Evolutionary conservation across 2,113 vertebrate genomes (phyloP), one percentile per base, ranked within the genome.

Genomic region (Pangasianodon gigas): DNA sequence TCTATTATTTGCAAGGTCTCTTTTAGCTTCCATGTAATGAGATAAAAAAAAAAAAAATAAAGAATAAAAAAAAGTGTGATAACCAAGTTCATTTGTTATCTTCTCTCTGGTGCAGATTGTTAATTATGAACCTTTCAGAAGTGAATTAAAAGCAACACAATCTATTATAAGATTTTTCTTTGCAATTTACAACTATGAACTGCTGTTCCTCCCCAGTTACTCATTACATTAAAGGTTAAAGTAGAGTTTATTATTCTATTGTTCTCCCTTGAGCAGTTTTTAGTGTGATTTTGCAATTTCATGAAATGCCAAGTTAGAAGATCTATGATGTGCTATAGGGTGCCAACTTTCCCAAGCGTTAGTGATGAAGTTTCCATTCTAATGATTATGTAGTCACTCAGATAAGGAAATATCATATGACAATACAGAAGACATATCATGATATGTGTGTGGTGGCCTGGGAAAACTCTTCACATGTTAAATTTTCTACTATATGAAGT

Each of bases 51-150:
- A 21, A 75, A 56, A 16, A 16, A 60, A 7, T 21, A 37, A 86
- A 58, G 19, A 48, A 71, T 14, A 5, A 79, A 46, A 2, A 29
- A 51, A 13, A 1, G 48, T 86, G 62, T 86, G 84, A 88, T 60
- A 81, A 88, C 29, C 58, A 24, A 88, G 75, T 67, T 77, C 75
- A 58, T 44, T 60, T 62, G 71, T 58, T 80, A 44, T 46, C 56
- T 87, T 62, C 29, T 80, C 86, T 18, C 74, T 13, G 6, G 18
- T 62, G 58, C 41, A 52, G 18, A 62, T 37, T 62, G 79, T 81
- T 65, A 81, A 81, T 88, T 88, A 67, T 65, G 75, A 88, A 52
- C 87, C 46, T 65, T 79, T 88, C 37, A 88, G 75, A 62, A 80
- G 4, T 81, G 67, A 75, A 52, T 74, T 41, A 86, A 54, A 86